These are phyloP conservation scores for Zalophus californianus DNA, from an alignment of 2,797 vertebrate genomes.

Conservation along the genomic window DNA sequence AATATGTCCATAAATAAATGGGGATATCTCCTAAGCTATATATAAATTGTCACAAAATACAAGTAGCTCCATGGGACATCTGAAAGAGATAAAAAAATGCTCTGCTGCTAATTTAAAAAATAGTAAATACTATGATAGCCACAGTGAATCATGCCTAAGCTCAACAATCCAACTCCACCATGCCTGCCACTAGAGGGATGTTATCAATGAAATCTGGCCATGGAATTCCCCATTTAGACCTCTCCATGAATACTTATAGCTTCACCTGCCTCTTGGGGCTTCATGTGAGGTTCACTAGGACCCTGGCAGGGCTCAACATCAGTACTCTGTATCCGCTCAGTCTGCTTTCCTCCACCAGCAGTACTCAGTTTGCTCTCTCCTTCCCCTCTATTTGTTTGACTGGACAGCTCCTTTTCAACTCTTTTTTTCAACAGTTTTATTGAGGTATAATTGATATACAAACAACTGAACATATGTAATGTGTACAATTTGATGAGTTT, in stretches of 20 bases:
- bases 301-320: background rate
- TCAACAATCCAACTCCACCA: background rate
- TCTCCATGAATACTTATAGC: background rate
- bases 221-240: background rate
- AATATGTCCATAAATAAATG: background rate
- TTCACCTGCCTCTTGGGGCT: rapidly evolving
- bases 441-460: background rate
- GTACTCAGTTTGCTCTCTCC: background rate
- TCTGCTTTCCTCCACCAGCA: background rate
- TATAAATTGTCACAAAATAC: background rate
- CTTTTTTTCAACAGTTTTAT: background rate
- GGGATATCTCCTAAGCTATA: background rate
- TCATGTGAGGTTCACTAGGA: background rate
- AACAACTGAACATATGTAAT: background rate
- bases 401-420: background rate
- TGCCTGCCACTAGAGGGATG: background rate
- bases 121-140: background rate
- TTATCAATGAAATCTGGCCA: background rate
- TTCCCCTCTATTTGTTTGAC: background rate
- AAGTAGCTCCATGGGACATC: background rate
- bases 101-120: background rate
- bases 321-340: background rate
- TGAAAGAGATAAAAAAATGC: background rate
- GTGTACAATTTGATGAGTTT: background rate
- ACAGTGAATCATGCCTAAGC: background rate